Conservation (phyloP, 2,888 invertebrate species). For the Atethmia centrago region DNA sequence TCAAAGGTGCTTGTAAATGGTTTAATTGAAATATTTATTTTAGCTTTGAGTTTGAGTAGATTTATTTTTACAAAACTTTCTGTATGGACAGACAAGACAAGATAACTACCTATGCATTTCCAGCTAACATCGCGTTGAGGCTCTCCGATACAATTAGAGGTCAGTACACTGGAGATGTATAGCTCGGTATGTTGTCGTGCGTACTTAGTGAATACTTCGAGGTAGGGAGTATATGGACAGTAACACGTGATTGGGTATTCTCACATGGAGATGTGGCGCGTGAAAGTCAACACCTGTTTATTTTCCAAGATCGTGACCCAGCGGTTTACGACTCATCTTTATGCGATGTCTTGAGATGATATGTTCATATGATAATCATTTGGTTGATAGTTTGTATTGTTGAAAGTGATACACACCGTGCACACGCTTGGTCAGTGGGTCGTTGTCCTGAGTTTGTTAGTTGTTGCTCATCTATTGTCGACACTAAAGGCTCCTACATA, state of each 20-base stretch:
- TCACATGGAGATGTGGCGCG: not conserved
- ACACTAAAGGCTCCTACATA: too few relatives aligned
- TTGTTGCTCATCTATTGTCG: too few relatives aligned
- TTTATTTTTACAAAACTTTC: not conserved
- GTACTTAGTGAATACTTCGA: not conserved
- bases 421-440: not conserved
- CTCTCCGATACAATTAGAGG: not conserved
- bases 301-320: slow-evolving; percentile 4
- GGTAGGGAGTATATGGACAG: not conserved
- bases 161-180: not conserved
- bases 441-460: not conserved
- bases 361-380: not conserved
- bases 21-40: not conserved
- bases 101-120: not conserved
- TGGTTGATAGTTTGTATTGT: too few relatives aligned
- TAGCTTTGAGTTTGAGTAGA: too few relatives aligned
- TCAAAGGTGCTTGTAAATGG: not conserved
- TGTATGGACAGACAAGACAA: too few relatives aligned
- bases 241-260: not conserved
- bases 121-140: not conserved
- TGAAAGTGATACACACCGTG: not conserved
- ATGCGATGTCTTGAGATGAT: not conserved
- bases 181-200: not conserved
- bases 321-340: not conserved
- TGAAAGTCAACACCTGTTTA: slow-evolving; percentile 16